These are phyloP conservation scores for Cryptoprocta ferox DNA, from an alignment of 2,797 vertebrate genomes.

Conservation along the genomic window DNA sequence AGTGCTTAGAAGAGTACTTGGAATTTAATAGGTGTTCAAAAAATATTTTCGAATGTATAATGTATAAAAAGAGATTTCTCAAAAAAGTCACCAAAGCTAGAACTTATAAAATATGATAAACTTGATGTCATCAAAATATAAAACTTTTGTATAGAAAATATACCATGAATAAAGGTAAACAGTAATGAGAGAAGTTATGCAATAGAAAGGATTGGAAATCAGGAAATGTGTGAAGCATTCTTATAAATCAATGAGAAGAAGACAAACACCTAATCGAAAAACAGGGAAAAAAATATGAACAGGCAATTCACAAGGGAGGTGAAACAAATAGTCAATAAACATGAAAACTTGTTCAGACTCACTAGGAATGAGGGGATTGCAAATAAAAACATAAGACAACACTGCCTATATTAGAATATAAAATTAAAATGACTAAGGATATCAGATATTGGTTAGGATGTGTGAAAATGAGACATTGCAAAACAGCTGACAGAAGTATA, in stretches of 20 bases:
- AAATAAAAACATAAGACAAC: conserved; percentile 26
- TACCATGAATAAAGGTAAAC: not conserved
- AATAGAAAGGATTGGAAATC: not conserved
- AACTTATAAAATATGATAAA: not conserved
- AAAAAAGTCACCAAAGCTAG: not conserved
- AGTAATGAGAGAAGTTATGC: not conserved
- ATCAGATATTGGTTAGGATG: not conserved
- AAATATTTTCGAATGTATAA: not conserved
- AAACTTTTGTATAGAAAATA: not conserved
- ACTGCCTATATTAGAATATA: not conserved
- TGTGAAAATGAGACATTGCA: not conserved
- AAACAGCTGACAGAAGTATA: not conserved
- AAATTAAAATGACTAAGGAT: not conserved
- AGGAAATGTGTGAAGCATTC: not conserved
- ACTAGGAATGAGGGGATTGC: not conserved
- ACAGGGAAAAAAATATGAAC: not conserved
- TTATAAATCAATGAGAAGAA: conserved; percentile 11
- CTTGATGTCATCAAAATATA: not conserved
- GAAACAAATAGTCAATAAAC: conserved; percentile 5
- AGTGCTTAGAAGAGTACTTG: not conserved
- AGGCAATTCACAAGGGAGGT: not conserved
- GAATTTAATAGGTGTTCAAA: not conserved
- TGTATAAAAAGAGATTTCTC: not conserved
- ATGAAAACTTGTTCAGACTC: not conserved
- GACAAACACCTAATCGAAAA: not conserved